Evolutionary conservation across 2,797 vertebrate species (phyloP).

Genomic region (Trachops cirrhosus): DNA sequence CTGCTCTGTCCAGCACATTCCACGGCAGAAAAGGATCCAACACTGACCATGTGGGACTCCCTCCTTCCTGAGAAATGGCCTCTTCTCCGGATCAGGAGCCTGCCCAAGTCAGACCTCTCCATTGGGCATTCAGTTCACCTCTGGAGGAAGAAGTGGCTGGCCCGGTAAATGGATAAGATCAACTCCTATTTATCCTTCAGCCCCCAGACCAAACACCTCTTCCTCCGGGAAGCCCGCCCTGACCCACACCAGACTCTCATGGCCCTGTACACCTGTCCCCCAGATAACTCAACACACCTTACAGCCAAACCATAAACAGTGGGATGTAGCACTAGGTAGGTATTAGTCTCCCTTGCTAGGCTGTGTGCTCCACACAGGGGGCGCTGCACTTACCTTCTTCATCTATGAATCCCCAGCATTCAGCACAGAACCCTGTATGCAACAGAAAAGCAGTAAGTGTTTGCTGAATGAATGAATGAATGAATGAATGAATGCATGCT

Average conservation of each 20-base stretch:
- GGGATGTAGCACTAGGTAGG: rapidly evolving
- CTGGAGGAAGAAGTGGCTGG: background rate
- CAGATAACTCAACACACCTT: background rate
- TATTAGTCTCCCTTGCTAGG: rapidly evolving
- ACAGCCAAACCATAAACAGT: background rate
- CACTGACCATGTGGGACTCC: background rate
- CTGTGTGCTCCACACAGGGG: rapidly evolving
- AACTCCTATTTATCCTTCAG: background rate
- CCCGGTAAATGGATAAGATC: background rate
- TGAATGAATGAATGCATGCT: background rate
- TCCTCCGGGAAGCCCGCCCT: background rate
- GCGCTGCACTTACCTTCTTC: too few species aligned
- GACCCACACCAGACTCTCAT: background rate
- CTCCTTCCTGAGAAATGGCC: background rate
- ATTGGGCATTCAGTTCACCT: background rate
- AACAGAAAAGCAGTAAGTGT: background rate
- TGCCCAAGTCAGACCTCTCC: background rate
- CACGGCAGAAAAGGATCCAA: background rate
- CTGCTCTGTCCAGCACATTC: background rate
- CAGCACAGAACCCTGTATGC: background rate
- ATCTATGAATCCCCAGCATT: background rate
- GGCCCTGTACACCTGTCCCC: background rate
- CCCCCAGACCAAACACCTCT: background rate
- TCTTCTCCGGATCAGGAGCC: background rate
- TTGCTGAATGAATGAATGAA: background rate